Conservation (phyloP, 2,797 vertebrate genomes). For the Tinamus major region DNA sequence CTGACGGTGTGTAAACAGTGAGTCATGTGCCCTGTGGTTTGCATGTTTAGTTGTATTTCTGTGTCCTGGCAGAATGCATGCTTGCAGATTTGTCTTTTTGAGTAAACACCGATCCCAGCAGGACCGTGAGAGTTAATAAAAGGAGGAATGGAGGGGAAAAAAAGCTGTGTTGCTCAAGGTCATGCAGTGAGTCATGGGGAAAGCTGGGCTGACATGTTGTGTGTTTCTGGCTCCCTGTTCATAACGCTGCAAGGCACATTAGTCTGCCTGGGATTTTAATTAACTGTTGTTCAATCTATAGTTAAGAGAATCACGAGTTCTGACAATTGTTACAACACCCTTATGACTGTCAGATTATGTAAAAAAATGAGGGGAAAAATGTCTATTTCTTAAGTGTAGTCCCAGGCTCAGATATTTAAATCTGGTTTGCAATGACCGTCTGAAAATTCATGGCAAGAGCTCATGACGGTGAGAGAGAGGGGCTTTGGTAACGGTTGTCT, state of each 20-base stretch:
- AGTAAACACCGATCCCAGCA: background rate
- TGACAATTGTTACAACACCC: background rate
- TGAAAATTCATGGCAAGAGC: rapidly evolving
- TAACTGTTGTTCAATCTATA: background rate
- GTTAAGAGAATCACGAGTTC: background rate
- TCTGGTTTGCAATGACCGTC: background rate
- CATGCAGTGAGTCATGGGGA: constrained; percentile 49
- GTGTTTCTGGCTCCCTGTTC: constrained; percentile 12
- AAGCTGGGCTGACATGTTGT: background rate
- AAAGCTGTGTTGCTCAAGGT: background rate
- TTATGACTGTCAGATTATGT: background rate
- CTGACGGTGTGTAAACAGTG: constrained; percentile 58
- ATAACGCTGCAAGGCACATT: constrained; percentile 40
- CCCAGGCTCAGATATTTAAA: no score
- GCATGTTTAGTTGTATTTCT: constrained; percentile 67
- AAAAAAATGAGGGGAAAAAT: background rate
- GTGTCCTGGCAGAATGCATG: background rate
- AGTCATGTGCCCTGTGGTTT: constrained; percentile 65
- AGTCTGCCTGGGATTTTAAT: background rate
- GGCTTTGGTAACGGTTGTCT: rapidly evolving
- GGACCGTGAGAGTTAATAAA: background rate
- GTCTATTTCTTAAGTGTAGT: background rate
- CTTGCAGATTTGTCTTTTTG: constrained; percentile 40
- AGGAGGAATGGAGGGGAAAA: background rate
- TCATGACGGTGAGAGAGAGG: background rate